Evolutionary conservation across 1,140 invertebrate genomes (phyloP).

Genomic region (Pteromalus puparum): DNA sequence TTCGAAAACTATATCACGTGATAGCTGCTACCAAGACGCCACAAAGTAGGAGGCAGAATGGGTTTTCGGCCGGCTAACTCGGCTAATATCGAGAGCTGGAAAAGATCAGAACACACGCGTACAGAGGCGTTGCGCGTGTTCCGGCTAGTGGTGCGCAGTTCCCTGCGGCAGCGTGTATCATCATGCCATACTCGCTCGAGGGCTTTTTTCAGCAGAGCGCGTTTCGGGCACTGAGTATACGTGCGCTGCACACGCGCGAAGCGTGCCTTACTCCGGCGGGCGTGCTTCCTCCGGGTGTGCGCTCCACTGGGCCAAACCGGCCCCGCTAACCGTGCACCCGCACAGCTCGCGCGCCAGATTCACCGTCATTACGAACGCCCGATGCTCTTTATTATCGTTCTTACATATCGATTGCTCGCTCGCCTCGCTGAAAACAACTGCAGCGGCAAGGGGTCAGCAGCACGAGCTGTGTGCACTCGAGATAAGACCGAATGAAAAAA

Average conservation of each 20-base stretch:
- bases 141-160: constrained; percentile 75
- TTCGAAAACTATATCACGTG: too few relatives aligned
- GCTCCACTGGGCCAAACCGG: constrained; percentile 75
- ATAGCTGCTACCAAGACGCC: constrained; percentile 18
- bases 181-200: not conserved
- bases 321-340: not conserved
- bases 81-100: constrained; percentile 56
- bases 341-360: not conserved
- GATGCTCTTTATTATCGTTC: not conserved
- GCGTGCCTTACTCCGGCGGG: constrained; percentile 71
- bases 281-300: constrained; percentile 75
- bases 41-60: constrained; percentile 50
- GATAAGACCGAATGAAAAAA: constrained; percentile 55
- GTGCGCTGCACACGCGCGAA: constrained; percentile 65
- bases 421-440: constrained; percentile 14
- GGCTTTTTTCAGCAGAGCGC: constrained; percentile 11
- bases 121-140: constrained; percentile 63
- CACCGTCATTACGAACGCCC: constrained; percentile 43
- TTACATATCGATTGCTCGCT: constrained; percentile 26
- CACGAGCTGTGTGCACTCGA: not conserved
- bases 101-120: constrained; percentile 63
- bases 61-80: constrained; percentile 63
- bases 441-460: constrained; percentile 40
- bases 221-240: constrained; percentile 42
- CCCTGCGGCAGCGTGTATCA: constrained; percentile 53